Conservation (phyloP, 2,888 invertebrate genomes). For the Pollenia angustigena region DNA sequence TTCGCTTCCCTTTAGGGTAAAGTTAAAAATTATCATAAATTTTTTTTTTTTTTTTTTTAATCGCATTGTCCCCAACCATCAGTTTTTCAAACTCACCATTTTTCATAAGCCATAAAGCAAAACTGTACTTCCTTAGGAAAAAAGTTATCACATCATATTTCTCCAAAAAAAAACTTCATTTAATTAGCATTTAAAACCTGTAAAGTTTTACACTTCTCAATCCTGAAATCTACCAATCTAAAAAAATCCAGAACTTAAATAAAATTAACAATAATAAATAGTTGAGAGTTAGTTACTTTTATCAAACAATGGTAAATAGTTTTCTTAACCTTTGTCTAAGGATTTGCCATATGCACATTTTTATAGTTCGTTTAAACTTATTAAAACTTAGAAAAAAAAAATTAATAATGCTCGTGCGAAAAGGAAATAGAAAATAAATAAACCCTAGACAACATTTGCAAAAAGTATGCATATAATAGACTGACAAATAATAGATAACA, state of each 20-base stretch:
- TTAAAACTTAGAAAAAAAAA: neutral
- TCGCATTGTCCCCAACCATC: no score
- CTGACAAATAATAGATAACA: neutral
- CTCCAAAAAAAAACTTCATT: neutral
- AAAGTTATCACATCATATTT: neutral
- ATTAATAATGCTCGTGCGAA: neutral
- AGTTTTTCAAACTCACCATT: no score
- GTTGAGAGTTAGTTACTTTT: conserved; percentile 15
- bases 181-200: conserved; percentile 26
- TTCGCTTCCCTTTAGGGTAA: no score
- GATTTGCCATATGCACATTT: conserved; percentile 31
- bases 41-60: no score
- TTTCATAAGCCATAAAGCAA: no score
- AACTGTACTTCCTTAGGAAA: neutral
- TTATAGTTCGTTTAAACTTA: conserved; percentile 40
- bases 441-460: conserved; percentile 28
- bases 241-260: conserved; percentile 14
- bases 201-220: conserved; percentile 31
- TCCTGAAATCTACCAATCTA: neutral
- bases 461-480: neutral
- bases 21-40: no score
- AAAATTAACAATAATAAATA: conserved; percentile 53
- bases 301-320: conserved; percentile 44
- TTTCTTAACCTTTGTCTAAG: conserved; percentile 50
- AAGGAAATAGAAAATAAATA: conserved; percentile 5